Conservation (phyloP, 2,797 vertebrate species). For the Mionectes olivaceus region DNA sequence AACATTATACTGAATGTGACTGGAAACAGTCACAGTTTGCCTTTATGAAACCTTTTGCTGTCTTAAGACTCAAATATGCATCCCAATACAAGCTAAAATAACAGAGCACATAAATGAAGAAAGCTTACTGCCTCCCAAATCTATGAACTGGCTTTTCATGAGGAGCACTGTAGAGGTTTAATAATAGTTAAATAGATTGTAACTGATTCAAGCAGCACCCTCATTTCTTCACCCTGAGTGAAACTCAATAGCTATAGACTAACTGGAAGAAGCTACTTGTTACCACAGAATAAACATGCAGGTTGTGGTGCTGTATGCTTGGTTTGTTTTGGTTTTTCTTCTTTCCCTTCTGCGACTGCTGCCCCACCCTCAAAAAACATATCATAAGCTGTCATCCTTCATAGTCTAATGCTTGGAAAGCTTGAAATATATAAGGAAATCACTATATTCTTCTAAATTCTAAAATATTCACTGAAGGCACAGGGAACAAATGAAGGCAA, state of each 20-base stretch:
- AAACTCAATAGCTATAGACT: not conserved
- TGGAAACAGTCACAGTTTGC: not conserved
- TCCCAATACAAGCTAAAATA: not conserved
- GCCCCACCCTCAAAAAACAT: accelerated
- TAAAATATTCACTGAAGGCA: not conserved
- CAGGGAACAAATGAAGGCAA: not conserved
- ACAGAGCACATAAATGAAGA: not conserved
- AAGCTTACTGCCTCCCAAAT: not conserved
- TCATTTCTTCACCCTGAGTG: not conserved
- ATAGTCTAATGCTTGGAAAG: not conserved
- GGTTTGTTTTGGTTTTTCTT: not conserved
- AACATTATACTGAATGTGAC: not conserved
- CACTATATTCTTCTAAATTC: accelerated
- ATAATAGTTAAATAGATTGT: not conserved
- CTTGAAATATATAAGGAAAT: not conserved
- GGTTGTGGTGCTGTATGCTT: not conserved
- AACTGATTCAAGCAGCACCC: not conserved
- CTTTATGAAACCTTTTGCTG: not conserved
- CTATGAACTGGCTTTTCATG: not conserved
- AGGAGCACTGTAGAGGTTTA: not conserved
- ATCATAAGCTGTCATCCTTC: not conserved
- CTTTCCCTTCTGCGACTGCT: not conserved
- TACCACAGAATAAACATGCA: not conserved
- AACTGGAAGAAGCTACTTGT: not conserved
- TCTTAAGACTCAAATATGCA: not conserved